A percentile compares a stretch with the other conserved stretches of the same genome.
Conservation (phyloP, 2,888 invertebrate genomes). For the Apantesis nais region DNA sequence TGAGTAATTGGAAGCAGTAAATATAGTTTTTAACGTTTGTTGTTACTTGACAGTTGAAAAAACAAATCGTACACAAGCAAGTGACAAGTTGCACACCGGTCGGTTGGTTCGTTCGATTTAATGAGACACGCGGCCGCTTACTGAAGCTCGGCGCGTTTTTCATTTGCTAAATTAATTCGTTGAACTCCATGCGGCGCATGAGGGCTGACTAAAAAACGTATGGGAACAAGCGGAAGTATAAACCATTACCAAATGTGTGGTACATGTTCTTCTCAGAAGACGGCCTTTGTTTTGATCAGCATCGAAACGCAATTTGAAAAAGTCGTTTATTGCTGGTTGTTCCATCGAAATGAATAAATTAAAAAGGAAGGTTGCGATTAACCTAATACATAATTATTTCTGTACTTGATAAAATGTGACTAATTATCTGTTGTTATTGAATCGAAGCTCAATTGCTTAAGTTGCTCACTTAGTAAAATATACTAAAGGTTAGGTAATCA, state of each 20-base stretch:
- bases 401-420: too few species aligned
- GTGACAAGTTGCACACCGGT: constrained; percentile 52
- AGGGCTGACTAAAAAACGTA: constrained; percentile 61
- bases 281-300: constrained; percentile 49
- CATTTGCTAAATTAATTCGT: constrained; percentile 73
- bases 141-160: constrained; percentile 47
- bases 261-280: constrained; percentile 59
- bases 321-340: constrained; percentile 25
- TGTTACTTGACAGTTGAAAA: constrained; percentile 22
- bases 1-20: constrained; percentile 40
- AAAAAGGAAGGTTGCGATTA: background rate
- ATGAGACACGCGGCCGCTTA: constrained; percentile 51
- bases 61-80: constrained; percentile 39
- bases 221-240: constrained; percentile 71
- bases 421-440: too few species aligned
- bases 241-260: constrained; percentile 79
- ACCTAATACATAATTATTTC: background rate
- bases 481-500: background rate
- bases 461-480: background rate
- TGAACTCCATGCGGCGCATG: constrained; percentile 63
- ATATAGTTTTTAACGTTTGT: constrained; percentile 27
- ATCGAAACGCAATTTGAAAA: constrained; percentile 29
- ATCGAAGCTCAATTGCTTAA: too few species aligned
- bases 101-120: constrained; percentile 51
- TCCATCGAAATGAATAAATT: constrained; percentile 14